Evolutionary conservation across 2,888 invertebrate genomes (phyloP).

Genomic region (Drosophila eohydei): DNA sequence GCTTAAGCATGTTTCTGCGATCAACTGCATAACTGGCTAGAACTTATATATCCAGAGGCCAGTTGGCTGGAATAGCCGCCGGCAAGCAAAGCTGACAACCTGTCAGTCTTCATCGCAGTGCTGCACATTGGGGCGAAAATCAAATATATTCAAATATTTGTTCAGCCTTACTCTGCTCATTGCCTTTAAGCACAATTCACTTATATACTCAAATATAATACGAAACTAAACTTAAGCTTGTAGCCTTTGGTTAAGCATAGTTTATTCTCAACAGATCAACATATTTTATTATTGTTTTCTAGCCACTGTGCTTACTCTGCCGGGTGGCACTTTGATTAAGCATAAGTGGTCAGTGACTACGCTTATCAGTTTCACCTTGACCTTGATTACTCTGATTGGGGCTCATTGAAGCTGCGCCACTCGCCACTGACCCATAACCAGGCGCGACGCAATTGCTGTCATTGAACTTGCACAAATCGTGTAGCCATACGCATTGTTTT

Average conservation of each 20-base stretch:
- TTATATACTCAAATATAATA: no score
- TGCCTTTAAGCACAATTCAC: no score
- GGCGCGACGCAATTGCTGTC: slow-evolving; percentile 65
- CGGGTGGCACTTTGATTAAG: slow-evolving; percentile 66
- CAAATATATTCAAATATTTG: not conserved
- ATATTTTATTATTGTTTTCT: not conserved
- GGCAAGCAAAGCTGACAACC: slow-evolving; percentile 24
- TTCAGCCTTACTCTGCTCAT: not conserved
- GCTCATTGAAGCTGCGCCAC: slow-evolving; percentile 50
- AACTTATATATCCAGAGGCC: slow-evolving; percentile 5
- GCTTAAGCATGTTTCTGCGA: slow-evolving; percentile 71
- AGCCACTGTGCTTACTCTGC: slow-evolving; percentile 49
- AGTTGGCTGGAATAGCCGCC: slow-evolving; percentile 5
- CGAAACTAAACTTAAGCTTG: no score
- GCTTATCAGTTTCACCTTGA: slow-evolving; percentile 79
- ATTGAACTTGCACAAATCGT: slow-evolving; percentile 67
- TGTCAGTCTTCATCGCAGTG: slow-evolving; percentile 71
- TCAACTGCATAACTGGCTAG: slow-evolving; percentile 47
- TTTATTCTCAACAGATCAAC: no score
- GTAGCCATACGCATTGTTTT: slow-evolving; percentile 1
- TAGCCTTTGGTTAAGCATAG: no score
- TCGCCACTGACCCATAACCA: slow-evolving; percentile 62
- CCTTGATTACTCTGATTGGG: slow-evolving; percentile 74
- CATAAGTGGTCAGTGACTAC: slow-evolving; percentile 51
- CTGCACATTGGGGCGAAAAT: slow-evolving; percentile 33